phyloP scores from a whole-genome alignment of 2,888 invertebrate genomes.

The Diloba caeruleocephala region DNA sequence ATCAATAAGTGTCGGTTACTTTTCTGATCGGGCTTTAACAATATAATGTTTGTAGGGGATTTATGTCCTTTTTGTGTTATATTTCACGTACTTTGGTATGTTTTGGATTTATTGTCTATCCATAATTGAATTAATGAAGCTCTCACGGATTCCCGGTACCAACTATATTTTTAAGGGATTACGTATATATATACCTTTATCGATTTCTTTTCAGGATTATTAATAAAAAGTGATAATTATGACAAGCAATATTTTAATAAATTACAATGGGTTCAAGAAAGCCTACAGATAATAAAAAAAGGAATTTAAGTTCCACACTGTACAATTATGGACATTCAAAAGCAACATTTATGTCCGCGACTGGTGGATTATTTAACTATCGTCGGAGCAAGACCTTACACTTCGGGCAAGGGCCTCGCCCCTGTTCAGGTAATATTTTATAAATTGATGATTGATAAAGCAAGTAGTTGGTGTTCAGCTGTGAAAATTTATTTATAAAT shows the following conservation, averaged over 20 bases:
- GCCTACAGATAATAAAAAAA: conserved; percentile 59
- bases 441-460: too few relatives aligned
- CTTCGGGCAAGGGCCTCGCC: conserved; percentile 90
- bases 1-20: conserved; percentile 54
- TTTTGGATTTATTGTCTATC: too few relatives aligned
- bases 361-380: conserved; percentile 99
- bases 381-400: conserved; percentile 96
- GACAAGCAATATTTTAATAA: conserved; percentile 84
- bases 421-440: conserved; percentile 94
- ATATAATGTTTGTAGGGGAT: conserved; percentile 4
- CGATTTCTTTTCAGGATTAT: conserved; percentile 64
- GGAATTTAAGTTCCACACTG: conserved; percentile 59
- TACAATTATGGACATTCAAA: conserved; percentile 90
- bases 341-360: conserved; percentile 95
- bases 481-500: too few relatives aligned
- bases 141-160: too few relatives aligned
- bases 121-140: too few relatives aligned
- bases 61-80: not conserved
- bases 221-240: conserved; percentile 79
- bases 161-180: too few relatives aligned
- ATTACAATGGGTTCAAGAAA: conserved; percentile 76
- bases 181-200: not conserved
- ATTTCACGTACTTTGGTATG: not conserved
- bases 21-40: conserved; percentile 13
- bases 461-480: too few relatives aligned